Conservation (phyloP, 2,888 invertebrate genomes). For the Apamea sordens region DNA sequence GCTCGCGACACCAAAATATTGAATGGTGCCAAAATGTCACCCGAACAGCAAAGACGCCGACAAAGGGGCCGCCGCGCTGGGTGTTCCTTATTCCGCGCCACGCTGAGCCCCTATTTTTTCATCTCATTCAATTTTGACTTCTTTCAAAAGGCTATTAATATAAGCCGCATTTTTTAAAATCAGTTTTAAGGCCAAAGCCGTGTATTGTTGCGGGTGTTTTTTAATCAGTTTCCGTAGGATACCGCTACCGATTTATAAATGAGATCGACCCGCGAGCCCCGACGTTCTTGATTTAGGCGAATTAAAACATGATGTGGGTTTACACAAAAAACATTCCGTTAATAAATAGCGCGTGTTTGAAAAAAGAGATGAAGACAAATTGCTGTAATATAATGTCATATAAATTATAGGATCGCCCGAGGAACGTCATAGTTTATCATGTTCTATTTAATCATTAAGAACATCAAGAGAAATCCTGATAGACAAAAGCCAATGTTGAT, state of each 20-base stretch:
- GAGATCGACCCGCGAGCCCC: constrained; percentile 80
- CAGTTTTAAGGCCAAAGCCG: constrained; percentile 87
- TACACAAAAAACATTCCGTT: constrained; percentile 83
- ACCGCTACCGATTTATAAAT: constrained; percentile 90
- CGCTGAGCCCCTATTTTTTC: constrained; percentile 89
- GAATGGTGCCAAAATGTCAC: constrained; percentile 91
- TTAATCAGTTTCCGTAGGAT: constrained; percentile 90
- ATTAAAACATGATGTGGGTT: constrained; percentile 89
- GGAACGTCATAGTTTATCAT: constrained; percentile 60
- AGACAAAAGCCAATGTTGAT: constrained; percentile 23
- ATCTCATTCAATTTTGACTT: constrained; percentile 90
- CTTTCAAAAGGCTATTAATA: constrained; percentile 90
- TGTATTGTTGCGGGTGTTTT: constrained; percentile 86
- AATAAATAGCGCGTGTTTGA: constrained; percentile 87
- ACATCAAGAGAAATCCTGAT: constrained; percentile 61
- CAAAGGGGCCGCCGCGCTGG: constrained; percentile 88
- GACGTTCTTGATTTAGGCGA: constrained; percentile 86
- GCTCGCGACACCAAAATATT: constrained; percentile 89
- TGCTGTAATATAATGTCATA: constrained; percentile 81
- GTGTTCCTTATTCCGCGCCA: constrained; percentile 87
- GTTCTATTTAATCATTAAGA: constrained; percentile 57
- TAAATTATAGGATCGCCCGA: constrained; percentile 75
- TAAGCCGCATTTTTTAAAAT: constrained; percentile 89
- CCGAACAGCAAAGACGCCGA: constrained; percentile 87
- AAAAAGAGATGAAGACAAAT: constrained; percentile 88